Evolutionary conservation across 2,797 vertebrate genomes (phyloP), one percentile per base, ranked within the genome.

Genomic region (Parambassis ranga): DNA sequence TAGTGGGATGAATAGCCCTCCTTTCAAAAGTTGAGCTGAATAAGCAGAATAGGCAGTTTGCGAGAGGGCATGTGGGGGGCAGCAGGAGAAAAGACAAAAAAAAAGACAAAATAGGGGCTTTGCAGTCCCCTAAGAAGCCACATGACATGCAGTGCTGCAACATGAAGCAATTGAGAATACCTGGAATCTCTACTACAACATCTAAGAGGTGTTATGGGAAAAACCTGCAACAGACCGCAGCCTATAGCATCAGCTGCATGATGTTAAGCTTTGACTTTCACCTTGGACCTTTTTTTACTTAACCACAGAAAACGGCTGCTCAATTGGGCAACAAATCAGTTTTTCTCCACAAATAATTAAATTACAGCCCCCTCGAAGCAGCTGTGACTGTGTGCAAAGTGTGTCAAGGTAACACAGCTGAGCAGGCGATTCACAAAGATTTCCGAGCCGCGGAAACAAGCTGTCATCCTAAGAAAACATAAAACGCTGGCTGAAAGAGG

Each of bases 371-470:
- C 46, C 51, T 42, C 27, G 15, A 60, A 71, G 82, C 85, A 82
- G 83, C 78, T 76, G 77, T 16, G 79, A 66, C 81, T 63, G 61
- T 51, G 62, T 71, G 58, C 55, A 64, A 71, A 79, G 72, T 75
- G 75, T 86, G 88, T 89, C 85, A 88, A 88, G 86, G 87, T 85
- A 81, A 88, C 76, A 66, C 71, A 64, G 75, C 71, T 72, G 52
- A 83, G 66, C 26, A 9, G 65, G 42, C 35, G 22, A 75, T 69
- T 77, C 35, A 53, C 60, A 65, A 65, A 52, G 49, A 68, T 73
- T 65, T 80, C 33, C 75, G 44, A 68, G 38, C 65, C 69, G 77
- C 69, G 79, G 59, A 81, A 80, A 79, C 75, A 43, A 75, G 65
- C 20, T 51, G 38, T 36, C 49, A 24, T 51, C 30, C 55, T 6